Base-by-base conservation (phyloP, 2,113 vertebrate genomes). In the Antidorcas marsupialis region DNA sequence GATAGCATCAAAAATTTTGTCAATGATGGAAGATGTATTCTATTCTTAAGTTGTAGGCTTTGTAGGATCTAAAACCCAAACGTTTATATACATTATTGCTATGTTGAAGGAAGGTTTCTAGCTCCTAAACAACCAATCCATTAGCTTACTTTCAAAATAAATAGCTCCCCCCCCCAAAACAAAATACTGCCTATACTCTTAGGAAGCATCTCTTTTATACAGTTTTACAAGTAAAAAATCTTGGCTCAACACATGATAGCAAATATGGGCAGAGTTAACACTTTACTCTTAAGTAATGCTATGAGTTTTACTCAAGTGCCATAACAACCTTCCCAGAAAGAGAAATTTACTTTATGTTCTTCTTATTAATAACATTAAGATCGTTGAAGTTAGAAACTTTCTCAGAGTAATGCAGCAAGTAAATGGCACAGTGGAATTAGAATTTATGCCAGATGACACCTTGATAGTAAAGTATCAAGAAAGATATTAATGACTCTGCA, bases 141-240 rank as follows among this genome's bases (percentile, higher is more conserved):
- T 15, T 84, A 67, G 8, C 25, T 92, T 84, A 71, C 43, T 97
- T 90, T 88, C 59, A 93, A 96, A 96, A 88, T 52, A n/a, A 64
- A 33, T 30, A 12, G 52, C 82, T 91, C 74, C 79, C 53, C 79
- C n/a, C 28, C 0, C 47, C 2, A 3, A 0, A 59, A 39, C 16
- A 85, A 27, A 33, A 67, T n/a, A 30, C 28, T 86, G n/a, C 25
- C 19, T 90, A 23, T 33, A 28, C 47, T 43, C 57, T 79, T 25
- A 79, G 55, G 27, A 89, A 88, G 12, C 47, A 62, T 85, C 36
- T 55, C 39, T 67, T 94, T 59, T 36, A 53, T 9, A 30, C 7
- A 79, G 16, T 93, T 97, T 91, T 79, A 55, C 30, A 82, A 43
- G 36, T 85, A 43, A 71, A 30, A 94, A 30, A 52, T 43, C 14